A percentile compares a stretch with the other conserved stretches of the same genome.
Evolutionary conservation across 2,888 invertebrate species (phyloP).

Genomic region (Tinea pellionella): DNA sequence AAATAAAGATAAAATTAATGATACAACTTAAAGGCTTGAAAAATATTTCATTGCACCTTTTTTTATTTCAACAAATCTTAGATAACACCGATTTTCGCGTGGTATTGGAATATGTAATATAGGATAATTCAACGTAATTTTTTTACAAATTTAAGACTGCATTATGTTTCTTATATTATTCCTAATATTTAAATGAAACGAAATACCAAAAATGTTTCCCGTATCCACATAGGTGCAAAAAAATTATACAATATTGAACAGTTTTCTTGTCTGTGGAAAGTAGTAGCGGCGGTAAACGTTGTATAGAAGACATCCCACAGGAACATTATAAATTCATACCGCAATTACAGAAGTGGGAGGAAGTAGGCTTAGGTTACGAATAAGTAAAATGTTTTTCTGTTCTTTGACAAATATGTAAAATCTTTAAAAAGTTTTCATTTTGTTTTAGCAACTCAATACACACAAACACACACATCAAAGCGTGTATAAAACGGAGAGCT

Average conservation of each 20-base stretch:
- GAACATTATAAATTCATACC: constrained; percentile 42
- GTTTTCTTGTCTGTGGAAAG: neutral
- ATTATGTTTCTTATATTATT: too few relatives aligned
- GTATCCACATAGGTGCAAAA: neutral
- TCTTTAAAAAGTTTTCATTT: neutral
- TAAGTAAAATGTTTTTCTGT: neutral
- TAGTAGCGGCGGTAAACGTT: constrained; percentile 10
- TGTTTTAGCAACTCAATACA: neutral
- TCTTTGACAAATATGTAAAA: neutral
- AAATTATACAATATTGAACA: constrained; percentile 6
- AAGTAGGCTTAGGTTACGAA: constrained; percentile 18
- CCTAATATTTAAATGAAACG: too few relatives aligned
- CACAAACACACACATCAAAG: too few relatives aligned
- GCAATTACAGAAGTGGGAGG: constrained; percentile 37
- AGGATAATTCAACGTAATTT: too few relatives aligned
- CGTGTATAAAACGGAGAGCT: neutral
- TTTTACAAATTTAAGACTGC: too few relatives aligned
- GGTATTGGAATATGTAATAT: too few relatives aligned
- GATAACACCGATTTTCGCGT: too few relatives aligned
- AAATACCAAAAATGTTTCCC: neutral
- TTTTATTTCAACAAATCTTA: too few relatives aligned
- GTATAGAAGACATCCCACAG: constrained; percentile 13
- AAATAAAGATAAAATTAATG: constrained; percentile 12
- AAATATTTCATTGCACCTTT: neutral
- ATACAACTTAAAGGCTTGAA: neutral